phyloP scores from a whole-genome alignment of 2,113 vertebrate species.

The Rhinoderma darwinii region DNA sequence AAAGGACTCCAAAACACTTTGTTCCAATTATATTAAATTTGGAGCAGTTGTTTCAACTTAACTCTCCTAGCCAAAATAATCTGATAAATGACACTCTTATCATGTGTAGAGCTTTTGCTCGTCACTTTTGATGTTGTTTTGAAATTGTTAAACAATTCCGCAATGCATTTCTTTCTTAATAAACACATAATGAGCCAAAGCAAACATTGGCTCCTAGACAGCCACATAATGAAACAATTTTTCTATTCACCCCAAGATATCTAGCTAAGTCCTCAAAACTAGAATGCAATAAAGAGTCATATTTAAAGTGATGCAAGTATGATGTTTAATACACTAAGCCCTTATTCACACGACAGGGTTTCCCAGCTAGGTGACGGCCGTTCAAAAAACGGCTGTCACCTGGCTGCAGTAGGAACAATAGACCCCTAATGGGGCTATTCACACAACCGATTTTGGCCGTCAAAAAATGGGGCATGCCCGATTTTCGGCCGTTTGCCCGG shows the following conservation, averaged over 20 bases:
- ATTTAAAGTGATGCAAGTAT: slow-evolving; percentile 18
- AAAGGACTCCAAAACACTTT: neutral
- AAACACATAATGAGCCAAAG: slow-evolving; percentile 44
- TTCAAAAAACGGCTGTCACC: too few species aligned
- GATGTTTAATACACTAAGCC: neutral
- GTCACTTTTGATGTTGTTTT: slow-evolving; percentile 47
- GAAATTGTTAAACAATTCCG: slow-evolving; percentile 38
- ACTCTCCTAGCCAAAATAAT: slow-evolving; percentile 4
- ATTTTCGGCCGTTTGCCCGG: too few species aligned
- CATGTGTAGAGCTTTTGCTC: slow-evolving; percentile 35
- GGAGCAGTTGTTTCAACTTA: neutral
- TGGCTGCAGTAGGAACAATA: too few species aligned
- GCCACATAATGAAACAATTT: slow-evolving; percentile 44
- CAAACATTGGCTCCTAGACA: slow-evolving; percentile 49
- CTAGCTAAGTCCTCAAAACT: slow-evolving; percentile 10
- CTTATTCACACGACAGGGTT: too few species aligned
- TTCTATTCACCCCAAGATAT: slow-evolving; percentile 19
- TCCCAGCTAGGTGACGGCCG: too few species aligned
- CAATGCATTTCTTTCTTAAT: slow-evolving; percentile 42
- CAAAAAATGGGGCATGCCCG: too few species aligned
- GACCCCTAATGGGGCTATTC: too few species aligned
- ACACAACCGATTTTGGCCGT: too few species aligned
- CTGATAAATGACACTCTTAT: slow-evolving; percentile 37
- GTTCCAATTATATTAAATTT: slow-evolving; percentile 37
- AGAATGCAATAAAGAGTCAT: slow-evolving; percentile 27